Conservation (phyloP, 2,797 vertebrate species). For the Borostomias antarcticus region DNA sequence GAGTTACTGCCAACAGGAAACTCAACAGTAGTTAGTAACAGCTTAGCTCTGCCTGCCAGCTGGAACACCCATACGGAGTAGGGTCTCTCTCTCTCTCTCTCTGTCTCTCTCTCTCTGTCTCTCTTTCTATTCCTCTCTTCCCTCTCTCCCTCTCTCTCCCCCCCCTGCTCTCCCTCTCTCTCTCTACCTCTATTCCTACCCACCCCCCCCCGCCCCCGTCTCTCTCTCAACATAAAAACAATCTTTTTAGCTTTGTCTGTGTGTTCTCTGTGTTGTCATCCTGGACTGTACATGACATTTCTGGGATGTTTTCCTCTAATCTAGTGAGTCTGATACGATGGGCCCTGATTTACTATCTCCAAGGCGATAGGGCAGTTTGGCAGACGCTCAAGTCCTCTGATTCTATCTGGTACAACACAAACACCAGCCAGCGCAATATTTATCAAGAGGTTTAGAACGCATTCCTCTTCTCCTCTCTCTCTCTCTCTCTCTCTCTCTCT, state of each 20-base stretch:
- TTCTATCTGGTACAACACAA: conserved; percentile 59
- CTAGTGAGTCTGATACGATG: conserved; percentile 43
- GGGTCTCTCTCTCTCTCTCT: too few species aligned
- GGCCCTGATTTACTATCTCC: conserved; percentile 53
- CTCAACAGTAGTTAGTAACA: background rate
- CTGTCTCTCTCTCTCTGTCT: too few species aligned
- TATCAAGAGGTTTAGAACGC: conserved; percentile 55
- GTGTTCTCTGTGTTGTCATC: too few species aligned
- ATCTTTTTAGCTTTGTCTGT: too few species aligned
- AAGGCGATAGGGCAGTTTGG: conserved; percentile 48
- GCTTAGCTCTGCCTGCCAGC: background rate
- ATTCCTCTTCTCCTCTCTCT: conserved; percentile 39
- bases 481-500: conserved; percentile 2
- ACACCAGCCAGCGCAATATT: conserved; percentile 54
- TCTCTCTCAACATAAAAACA: too few species aligned
- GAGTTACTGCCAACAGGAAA: conserved; percentile 29
- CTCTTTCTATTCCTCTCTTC: too few species aligned
- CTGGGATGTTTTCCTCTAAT: conserved; percentile 46
- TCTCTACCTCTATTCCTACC: too few species aligned
- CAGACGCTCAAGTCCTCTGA: conserved; percentile 53
- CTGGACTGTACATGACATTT: conserved; percentile 31
- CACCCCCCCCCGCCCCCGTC: too few species aligned
- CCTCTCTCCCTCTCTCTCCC: too few species aligned
- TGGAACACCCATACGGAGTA: background rate
- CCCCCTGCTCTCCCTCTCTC: too few species aligned